Evolutionary conservation across 2,797 vertebrate genomes (phyloP).

Genomic region (Trichosurus vulpecula): DNA sequence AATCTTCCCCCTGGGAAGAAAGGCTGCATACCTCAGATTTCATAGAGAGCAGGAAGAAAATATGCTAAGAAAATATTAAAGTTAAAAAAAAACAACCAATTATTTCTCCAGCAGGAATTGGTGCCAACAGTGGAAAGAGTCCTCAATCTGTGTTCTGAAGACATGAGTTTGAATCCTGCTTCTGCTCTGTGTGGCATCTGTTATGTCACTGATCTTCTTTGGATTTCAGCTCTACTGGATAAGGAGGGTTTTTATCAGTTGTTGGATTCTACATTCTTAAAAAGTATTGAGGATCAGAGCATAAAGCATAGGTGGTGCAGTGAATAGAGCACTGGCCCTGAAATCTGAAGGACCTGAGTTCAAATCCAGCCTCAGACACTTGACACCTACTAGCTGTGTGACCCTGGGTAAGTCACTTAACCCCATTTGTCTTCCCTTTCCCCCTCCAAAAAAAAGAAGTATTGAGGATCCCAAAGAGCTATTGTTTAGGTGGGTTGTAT

Average conservation of each 20-base stretch:
- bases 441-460: not conserved
- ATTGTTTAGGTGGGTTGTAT: not conserved
- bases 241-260: not conserved
- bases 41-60: not conserved
- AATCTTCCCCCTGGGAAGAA: not conserved
- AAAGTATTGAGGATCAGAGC: not conserved
- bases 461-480: not conserved
- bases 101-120: not conserved
- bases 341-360: too few species aligned
- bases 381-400: too few species aligned
- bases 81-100: not conserved
- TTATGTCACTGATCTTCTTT: not conserved
- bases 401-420: too few species aligned
- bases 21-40: not conserved
- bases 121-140: not conserved
- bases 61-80: not conserved
- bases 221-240: not conserved
- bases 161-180: not conserved
- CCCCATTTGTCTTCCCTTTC: too few species aligned
- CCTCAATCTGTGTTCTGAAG: not conserved
- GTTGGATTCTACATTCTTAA: not conserved
- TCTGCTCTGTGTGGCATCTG: not conserved
- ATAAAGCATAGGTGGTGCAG: too few species aligned
- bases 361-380: too few species aligned
- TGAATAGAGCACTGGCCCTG: too few species aligned